Base-by-base conservation (phyloP, 2,113 vertebrate genomes). In the Amphiprion percula region DNA sequence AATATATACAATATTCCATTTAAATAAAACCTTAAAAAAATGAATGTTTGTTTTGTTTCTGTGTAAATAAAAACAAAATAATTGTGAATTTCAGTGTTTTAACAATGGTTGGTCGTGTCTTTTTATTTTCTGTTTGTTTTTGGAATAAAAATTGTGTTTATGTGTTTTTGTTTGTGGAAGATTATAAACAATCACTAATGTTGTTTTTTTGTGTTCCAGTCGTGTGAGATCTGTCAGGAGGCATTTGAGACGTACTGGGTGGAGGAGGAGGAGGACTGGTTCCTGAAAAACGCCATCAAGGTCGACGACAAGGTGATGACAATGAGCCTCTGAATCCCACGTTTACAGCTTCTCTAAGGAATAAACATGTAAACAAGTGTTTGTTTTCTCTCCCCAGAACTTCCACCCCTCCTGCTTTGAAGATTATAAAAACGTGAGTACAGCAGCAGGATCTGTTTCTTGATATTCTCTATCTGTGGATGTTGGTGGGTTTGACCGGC, bases 181-280 rank as follows among this genome's bases (percentile, higher is more conserved):
- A 33, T 6, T 33, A 8, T 3, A 33, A 33, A 33, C 7, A 33
- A 33, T 4, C 30, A 33, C 30, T 44, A 0, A 11, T 14, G 10
- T 11, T 41, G 39, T 41, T 12, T 12, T 12, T 41, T 49, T 17
- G 5, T 49, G 4, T 3, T 54, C 21, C 24, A 99, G 98, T 93
- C 92, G 19, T 99, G 98, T 94, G 98, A 99, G 90, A 99, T 99
- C 87, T 99, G 98, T 77, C 97, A 97, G 90, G 98, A 99, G 86
- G 94, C 97, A 33, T 99, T 99, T 94, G 98, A 99, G 93, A 97
- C 97, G 60, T 99, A 99, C 72, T 99, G 98, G 98, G 98, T 99
- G 88, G 98, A 99, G 87, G 98, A 99, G 7, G 98, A 99, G 84
- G 98, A 99, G 73, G 98, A 99, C 79, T 99, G 98, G 98, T 98